Evolutionary conservation across 1,140 invertebrate genomes (phyloP), one percentile per base, ranked within the genome.

Genomic region (Dendroctonus valens): DNA sequence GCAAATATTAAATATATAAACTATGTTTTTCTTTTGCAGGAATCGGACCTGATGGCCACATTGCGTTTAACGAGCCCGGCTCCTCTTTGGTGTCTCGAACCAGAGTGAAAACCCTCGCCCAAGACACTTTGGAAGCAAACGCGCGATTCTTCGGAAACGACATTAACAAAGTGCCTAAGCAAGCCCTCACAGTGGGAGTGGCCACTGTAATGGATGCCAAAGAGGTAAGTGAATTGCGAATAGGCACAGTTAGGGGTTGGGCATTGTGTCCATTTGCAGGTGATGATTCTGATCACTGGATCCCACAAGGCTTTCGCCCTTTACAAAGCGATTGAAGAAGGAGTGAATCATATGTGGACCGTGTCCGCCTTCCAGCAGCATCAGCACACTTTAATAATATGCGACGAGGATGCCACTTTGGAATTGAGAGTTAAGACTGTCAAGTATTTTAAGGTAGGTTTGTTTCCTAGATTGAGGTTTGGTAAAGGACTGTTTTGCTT

Each of bases 271-370:
- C 26, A 26, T 42, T 48, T 65, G 9, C 76, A 92, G 91, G 94
- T 98, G 7, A 94, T 99, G 93, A 94, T 99, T 71, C 81, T 99
- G 7, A 98, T 99, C 40, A 99, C 96, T 15, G 97, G 97, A n/a
- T 89, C 89, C 39, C 93, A 97, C 79, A 99, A 99, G 82, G 89
- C 97, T 5, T 92, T 96, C 77, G 97, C 97, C 52, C 84, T 99
- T 46, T 94, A 97, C 78, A 95, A 95, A 81, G 96, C 97, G 3
- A 93, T 99, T 69, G 96, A 98, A 80, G 93, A 97, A 79, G 97
- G 97, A 49, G 87, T 99, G 5, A 98, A 95, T 83, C 97, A 99
- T 81, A 99, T 99, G 97, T 99, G 97, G 96, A 99, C 97, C 0
- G 96, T 99, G 26, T 98, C 95, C 15, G 96, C 96, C 39, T 98